Evolutionary conservation across 92 coral and sea anemone species (phyloP).

Genomic region (Paragorgia papillata): DNA sequence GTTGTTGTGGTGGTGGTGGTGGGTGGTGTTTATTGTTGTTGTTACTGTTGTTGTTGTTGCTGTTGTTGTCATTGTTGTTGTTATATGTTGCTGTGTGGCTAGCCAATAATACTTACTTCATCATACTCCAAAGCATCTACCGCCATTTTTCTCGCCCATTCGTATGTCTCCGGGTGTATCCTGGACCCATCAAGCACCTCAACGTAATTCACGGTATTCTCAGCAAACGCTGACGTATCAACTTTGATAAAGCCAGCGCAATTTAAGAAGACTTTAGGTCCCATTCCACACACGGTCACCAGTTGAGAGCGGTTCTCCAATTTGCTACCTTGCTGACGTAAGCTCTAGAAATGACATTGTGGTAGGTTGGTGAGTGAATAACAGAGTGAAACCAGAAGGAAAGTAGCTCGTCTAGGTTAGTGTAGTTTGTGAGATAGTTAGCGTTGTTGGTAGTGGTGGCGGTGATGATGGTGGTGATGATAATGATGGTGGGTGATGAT

Average conservation of each 20-base stretch:
- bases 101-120: constrained; percentile 60
- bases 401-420: no score
- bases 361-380: neutral
- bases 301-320: constrained; percentile 98
- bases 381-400: neutral
- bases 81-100: no score
- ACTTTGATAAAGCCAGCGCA: constrained; percentile 97
- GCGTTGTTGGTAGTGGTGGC: no score
- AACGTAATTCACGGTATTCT: constrained; percentile 81
- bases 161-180: constrained; percentile 97
- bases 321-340: constrained; percentile 89
- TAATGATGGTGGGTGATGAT: no score
- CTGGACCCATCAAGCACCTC: constrained; percentile 97
- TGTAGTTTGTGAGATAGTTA: no score
- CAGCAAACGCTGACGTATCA: constrained; percentile 84
- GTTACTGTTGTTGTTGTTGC: no score
- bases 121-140: constrained; percentile 97
- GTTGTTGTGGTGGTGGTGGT: no score
- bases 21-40: no score
- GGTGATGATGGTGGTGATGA: no score
- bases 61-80: no score
- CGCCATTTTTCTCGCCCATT: constrained; percentile 99
- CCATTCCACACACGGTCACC: constrained; percentile 95
- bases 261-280: constrained; percentile 93
- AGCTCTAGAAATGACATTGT: constrained; percentile 53